phyloP scores from a whole-genome alignment of 64 coral and sea anemone species.

The Acropora tenuis region DNA sequence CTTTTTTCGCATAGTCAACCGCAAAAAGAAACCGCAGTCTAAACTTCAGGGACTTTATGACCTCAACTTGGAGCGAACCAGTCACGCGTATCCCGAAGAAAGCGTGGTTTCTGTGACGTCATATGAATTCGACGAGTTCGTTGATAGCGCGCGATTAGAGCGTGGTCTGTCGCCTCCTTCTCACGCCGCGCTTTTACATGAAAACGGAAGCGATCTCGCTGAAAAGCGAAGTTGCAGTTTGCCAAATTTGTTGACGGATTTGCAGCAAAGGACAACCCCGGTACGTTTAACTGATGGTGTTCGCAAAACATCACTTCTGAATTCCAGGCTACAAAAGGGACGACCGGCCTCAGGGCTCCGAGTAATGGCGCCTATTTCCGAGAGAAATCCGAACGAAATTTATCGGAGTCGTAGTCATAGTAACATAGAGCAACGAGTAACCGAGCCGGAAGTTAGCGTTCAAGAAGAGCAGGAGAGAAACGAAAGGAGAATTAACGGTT shows the following conservation, averaged over 20 bases:
- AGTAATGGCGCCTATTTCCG: not conserved
- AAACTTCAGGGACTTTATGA: not conserved
- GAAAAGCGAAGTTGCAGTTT: slow-evolving; percentile 32
- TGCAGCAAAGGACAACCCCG: not conserved
- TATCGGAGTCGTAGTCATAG: not conserved
- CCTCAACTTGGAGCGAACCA: slow-evolving; percentile 36
- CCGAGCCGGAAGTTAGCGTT: not conserved
- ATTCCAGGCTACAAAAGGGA: not conserved
- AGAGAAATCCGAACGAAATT: not conserved
- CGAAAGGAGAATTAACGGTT: not conserved
- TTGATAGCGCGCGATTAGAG: slow-evolving; percentile 40
- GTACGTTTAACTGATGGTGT: not conserved
- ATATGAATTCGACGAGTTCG: slow-evolving; percentile 55
- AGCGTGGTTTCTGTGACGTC: slow-evolving; percentile 63
- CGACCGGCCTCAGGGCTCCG: not conserved
- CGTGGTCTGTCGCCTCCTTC: not conserved
- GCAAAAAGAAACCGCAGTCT: slow-evolving; percentile 22
- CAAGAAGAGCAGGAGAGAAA: not conserved
- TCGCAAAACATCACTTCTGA: not conserved
- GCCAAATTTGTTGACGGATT: slow-evolving; percentile 25
- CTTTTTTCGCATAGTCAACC: not conserved
- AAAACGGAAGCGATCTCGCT: not conserved
- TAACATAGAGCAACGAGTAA: not conserved
- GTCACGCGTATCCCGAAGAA: slow-evolving; percentile 52
- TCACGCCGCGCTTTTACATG: not conserved